A percentile compares a stretch with the other conserved stretches of the same genome.
These are phyloP conservation scores for Hestina assimilis DNA, from an alignment of 1,140 invertebrate species.

Conservation along the genomic window DNA sequence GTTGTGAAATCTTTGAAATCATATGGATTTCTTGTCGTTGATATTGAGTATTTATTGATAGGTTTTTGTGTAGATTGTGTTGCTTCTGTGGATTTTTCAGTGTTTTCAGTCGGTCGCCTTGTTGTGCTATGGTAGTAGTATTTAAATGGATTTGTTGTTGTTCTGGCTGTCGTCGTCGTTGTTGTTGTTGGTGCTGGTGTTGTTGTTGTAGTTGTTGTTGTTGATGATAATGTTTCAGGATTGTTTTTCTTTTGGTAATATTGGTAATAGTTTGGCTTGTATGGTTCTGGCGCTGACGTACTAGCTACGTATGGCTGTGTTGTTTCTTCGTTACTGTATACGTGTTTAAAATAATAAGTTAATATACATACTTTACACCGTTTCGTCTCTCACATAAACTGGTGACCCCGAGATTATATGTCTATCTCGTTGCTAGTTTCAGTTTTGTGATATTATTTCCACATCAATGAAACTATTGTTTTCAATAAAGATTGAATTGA, in stretches of 20 bases:
- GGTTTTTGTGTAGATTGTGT: slow-evolving; percentile 42
- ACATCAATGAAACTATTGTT: neutral
- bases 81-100: slow-evolving; percentile 41
- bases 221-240: slow-evolving; percentile 26
- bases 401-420: slow-evolving; percentile 41
- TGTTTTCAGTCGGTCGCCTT: slow-evolving; percentile 46
- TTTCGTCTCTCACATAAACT: slow-evolving; percentile 43
- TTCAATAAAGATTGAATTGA: no score
- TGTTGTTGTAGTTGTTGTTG: slow-evolving; percentile 25
- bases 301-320: slow-evolving; percentile 68
- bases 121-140: slow-evolving; percentile 46
- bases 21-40: slow-evolving; percentile 77
- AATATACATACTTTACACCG: slow-evolving; percentile 27
- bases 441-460: slow-evolving; percentile 39
- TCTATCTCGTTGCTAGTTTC: slow-evolving; percentile 36
- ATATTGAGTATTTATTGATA: slow-evolving; percentile 67
- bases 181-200: slow-evolving; percentile 27
- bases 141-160: slow-evolving; percentile 39
- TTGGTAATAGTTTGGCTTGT: slow-evolving; percentile 42
- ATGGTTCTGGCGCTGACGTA: slow-evolving; percentile 42
- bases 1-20: slow-evolving; percentile 76
- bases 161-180: slow-evolving; percentile 33
- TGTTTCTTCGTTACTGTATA: slow-evolving; percentile 64
- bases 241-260: slow-evolving; percentile 41
- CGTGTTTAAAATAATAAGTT: slow-evolving; percentile 49